A percentile compares a stretch with the other conserved stretches of the same genome.
phyloP scores from a whole-genome alignment of 1,140 invertebrate genomes.

The Hycleus cichorii region DNA sequence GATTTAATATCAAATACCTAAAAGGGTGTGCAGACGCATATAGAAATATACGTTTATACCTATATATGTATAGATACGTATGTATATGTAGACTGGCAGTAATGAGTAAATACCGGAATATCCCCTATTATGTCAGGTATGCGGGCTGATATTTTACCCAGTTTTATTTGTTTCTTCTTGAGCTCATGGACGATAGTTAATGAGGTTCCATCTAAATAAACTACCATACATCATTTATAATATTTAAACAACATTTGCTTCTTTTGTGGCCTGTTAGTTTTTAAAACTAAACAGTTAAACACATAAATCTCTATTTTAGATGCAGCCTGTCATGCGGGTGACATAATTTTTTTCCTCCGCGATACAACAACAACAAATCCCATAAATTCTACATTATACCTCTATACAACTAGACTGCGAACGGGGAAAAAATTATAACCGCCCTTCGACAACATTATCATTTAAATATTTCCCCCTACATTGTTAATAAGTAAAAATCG shows the following conservation, averaged over 20 bases:
- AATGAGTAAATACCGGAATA: constrained; percentile 25
- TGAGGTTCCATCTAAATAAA: neutral
- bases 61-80: constrained; percentile 1
- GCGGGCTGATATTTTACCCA: constrained; percentile 16
- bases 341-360: too few species aligned
- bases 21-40: too few species aligned
- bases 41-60: too few species aligned
- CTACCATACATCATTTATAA: neutral
- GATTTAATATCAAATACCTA: constrained; percentile 20
- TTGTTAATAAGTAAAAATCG: neutral
- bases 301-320: too few species aligned
- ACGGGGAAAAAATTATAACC: constrained; percentile 3
- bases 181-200: neutral
- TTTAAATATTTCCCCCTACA: constrained; percentile 7
- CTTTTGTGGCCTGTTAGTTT: too few species aligned
- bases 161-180: neutral
- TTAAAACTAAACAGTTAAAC: too few species aligned
- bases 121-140: constrained; percentile 23
- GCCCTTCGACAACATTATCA: constrained; percentile 6
- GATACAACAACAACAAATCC: too few species aligned
- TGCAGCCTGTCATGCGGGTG: too few species aligned
- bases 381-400: too few species aligned
- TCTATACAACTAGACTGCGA: too few species aligned
- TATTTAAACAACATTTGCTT: too few species aligned
- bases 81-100: constrained; percentile 20